Percentiles rank a stretch among this genome's conserved stretches.
These are phyloP conservation scores for Himalopsyche kuldschensis DNA, from an alignment of 2,888 invertebrate species.

Conservation along the genomic window DNA sequence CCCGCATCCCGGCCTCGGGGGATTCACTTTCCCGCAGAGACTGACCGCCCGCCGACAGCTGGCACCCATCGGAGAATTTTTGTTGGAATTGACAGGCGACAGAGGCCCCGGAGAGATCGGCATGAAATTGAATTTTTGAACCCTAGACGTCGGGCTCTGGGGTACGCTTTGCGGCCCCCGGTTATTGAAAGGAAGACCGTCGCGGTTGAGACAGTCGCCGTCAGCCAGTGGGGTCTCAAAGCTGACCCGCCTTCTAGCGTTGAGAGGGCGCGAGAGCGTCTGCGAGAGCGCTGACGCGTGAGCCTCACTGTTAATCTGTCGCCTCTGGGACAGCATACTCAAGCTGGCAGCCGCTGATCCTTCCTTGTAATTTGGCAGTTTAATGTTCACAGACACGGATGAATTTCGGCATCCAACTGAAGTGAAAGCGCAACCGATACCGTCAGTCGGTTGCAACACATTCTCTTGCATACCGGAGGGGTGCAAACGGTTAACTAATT, in stretches of 20 bases:
- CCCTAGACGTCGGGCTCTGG: not conserved
- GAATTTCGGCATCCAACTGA: slow-evolving; percentile 44
- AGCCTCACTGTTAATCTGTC: slow-evolving; percentile 38
- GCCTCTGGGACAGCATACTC: slow-evolving; percentile 43
- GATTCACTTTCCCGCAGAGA: not conserved
- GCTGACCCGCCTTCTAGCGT: slow-evolving; percentile 57
- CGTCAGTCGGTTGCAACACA: slow-evolving; percentile 40
- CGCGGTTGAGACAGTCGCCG: slow-evolving; percentile 42
- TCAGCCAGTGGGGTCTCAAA: slow-evolving; percentile 55
- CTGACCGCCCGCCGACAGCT: not conserved
- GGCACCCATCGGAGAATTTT: slow-evolving; percentile 54
- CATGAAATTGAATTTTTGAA: slow-evolving; percentile 79
- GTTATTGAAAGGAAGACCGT: slow-evolving; percentile 24
- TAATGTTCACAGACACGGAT: slow-evolving; percentile 43
- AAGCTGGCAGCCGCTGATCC: slow-evolving; percentile 18
- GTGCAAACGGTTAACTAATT: not conserved
- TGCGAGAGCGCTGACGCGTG: slow-evolving; percentile 15
- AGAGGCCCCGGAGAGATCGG: slow-evolving; percentile 82
- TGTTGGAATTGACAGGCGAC: slow-evolving; percentile 60
- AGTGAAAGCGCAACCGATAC: slow-evolving; percentile 51
- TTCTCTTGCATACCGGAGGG: not conserved
- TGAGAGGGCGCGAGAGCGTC: slow-evolving; percentile 43
- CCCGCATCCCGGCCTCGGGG: slow-evolving; percentile 44
- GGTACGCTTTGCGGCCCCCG: slow-evolving; percentile 66
- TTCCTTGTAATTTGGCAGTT: slow-evolving; percentile 32